Evolutionary conservation across 92 coral and sea anemone genomes (phyloP), one percentile per base, ranked within the genome.

Genomic region (Isaurus tuberculatus): DNA sequence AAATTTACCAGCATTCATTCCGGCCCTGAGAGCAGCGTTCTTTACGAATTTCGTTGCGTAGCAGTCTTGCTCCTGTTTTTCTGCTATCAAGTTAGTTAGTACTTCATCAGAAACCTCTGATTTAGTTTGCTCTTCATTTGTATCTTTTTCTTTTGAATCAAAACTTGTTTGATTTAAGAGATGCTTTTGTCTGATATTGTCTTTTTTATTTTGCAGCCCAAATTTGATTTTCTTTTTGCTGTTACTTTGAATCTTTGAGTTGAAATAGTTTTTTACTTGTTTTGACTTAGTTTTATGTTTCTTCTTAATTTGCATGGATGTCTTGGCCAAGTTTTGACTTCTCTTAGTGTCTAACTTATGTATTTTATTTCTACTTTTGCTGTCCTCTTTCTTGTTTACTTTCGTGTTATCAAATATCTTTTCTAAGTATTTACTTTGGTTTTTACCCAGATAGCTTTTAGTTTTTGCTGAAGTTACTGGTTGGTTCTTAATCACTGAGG

Each of bases 1-100:
- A 65, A 88, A 88, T 3, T 70, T 79, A 2, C 91, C 91, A 29
- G 91, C 89, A 36, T 64, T 33, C 91, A 85, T 88, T 3, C 91
- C 91, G 0, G 91, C 77, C 6, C 70, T 26, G 11, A 88, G 57
- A n/a, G 88, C 64, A 22, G 42, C 48, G 9, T 88, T 60, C 32
- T 63, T 49, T 63, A 73, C 83, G 48, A 88, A 77, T 57, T 66
- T 46, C 8, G 44, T 79, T 32, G 83, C 78, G 37, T 28, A 28
- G 40, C 91, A 88, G n/a, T 61, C 75, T 14, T 16, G 30, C 33
- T 27, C 42, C 16, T 68, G 75, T 3, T 65, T 65, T 27, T 0
- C 5, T 44, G 61, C 75, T 65, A 14, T 13, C 28, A 63, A 65
- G 34, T 32, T 75, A 29, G 20, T 42, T 17, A 15, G 23, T 3